Conservation (phyloP, 2,113 vertebrate genomes). For the Sorex araneus region DNA sequence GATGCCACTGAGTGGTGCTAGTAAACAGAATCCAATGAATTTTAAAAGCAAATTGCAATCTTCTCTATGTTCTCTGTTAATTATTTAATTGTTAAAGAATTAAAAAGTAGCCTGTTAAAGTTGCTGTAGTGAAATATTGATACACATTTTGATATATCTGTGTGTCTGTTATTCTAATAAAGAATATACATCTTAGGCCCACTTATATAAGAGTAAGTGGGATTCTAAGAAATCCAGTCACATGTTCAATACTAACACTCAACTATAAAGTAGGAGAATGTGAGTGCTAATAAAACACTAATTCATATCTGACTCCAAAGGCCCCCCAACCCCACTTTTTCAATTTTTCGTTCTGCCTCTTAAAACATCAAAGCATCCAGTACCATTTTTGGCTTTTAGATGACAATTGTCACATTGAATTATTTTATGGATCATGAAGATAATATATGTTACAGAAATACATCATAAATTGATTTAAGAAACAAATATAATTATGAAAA, state of each 20-base stretch:
- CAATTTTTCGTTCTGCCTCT: not conserved
- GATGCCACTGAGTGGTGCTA: rapidly evolving
- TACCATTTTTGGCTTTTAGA: not conserved
- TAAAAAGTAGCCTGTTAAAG: not conserved
- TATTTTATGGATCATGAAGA: not conserved
- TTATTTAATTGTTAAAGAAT: not conserved
- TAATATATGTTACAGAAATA: not conserved
- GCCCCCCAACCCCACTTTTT: not conserved
- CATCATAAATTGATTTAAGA: not conserved
- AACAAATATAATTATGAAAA: not conserved
- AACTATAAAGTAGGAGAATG: not conserved
- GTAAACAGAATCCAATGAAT: not conserved
- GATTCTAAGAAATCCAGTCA: not conserved
- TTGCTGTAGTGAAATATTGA: not conserved
- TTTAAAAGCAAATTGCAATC: not conserved
- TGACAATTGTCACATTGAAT: not conserved
- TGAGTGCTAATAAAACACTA: not conserved
- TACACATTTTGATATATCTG: not conserved
- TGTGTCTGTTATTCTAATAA: not conserved
- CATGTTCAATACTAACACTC: not conserved
- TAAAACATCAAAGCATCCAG: not conserved
- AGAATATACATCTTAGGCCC: not conserved
- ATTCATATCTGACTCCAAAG: not conserved
- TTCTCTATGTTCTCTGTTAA: not conserved
- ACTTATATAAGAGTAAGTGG: not conserved